A percentile compares a stretch with the other conserved stretches of the same genome.
These are phyloP conservation scores for Spodoptera exigua DNA, from an alignment of 2,888 invertebrate genomes.

Conservation along the genomic window DNA sequence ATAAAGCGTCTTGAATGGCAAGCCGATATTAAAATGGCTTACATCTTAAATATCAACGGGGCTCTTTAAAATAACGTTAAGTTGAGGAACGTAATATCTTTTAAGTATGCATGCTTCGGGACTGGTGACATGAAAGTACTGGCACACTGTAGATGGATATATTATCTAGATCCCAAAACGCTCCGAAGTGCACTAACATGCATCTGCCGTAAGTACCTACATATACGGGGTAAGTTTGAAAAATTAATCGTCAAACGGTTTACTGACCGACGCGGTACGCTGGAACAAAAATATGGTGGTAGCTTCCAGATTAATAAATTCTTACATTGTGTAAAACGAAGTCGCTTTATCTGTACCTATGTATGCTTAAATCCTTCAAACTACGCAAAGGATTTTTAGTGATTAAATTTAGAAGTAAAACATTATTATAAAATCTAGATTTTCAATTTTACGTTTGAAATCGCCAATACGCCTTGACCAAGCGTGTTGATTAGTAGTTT, in stretches of 20 bases:
- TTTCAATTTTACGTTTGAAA: too few species aligned
- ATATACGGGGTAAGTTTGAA: conserved; percentile 32
- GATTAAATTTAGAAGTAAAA: too few species aligned
- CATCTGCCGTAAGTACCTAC: conserved; percentile 16
- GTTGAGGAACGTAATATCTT: conserved; percentile 60
- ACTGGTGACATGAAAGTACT: conserved; percentile 31
- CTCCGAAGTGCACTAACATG: conserved; percentile 38
- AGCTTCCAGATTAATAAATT: too few species aligned
- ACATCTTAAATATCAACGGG: conserved; percentile 61
- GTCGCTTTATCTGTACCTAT: too few species aligned
- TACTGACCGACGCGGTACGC: too few species aligned
- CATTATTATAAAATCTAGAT: too few species aligned
- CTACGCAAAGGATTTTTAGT: too few species aligned
- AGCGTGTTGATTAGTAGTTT: too few species aligned
- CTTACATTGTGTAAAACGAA: too few species aligned
- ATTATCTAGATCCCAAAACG: conserved; percentile 11
- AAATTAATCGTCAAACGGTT: conserved; percentile 22
- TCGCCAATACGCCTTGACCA: too few species aligned
- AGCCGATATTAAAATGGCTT: conserved; percentile 72
- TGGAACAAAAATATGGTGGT: too few species aligned
- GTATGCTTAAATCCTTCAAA: too few species aligned
- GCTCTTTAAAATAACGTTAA: conserved; percentile 56
- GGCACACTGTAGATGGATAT: conserved; percentile 22
- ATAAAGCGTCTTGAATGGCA: conserved; percentile 62
- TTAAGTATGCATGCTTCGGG: conserved; percentile 49